Evolutionary conservation across 2,888 invertebrate genomes (phyloP), one percentile per base, ranked within the genome.

Genomic region (Malacosoma neustria): DNA sequence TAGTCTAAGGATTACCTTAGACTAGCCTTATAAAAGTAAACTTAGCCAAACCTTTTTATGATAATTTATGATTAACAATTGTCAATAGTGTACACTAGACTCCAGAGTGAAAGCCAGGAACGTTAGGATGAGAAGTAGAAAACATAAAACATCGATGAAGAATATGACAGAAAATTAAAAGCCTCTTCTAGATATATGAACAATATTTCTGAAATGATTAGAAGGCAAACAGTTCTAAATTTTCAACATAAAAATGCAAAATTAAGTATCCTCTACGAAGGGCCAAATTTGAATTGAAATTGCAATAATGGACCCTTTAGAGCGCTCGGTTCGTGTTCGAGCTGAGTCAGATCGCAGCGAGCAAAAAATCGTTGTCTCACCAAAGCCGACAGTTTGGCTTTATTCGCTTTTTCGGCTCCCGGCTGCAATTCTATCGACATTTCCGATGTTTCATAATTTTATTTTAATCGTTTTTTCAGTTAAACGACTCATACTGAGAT

Each of bases 211-310:
- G n/a, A n/a, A n/a, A n/a, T n/a, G n/a, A n/a, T n/a, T n/a, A n/a
- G n/a, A n/a, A n/a, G n/a, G n/a, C n/a, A n/a, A n/a, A n/a, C n/a
- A n/a, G n/a, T n/a, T n/a, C n/a, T n/a, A n/a, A n/a, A n/a, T n/a
- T n/a, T n/a, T n/a, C n/a, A n/a, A n/a, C n/a, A n/a, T 22, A 22
- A 22, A 22, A 22, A 7, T 22, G 5, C 9, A 22, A 22, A 22
- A 22, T 22, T 22, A 11, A 14, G 11, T 14, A 22, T 9, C 5
- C 35, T 30, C 35, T 13, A 13, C 11, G 22, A 30, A 35, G 4
- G 15, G 3, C 14, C 30, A 30, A 15, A 31, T 30, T 35, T 30
- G 15, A 35, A 35, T 31, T 22, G 22, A 9, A 22, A 22, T 22
- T 22, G 22, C 22, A 22, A 22, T 7, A 22, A 22, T 22, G 22